Evolutionary conservation across 2,888 invertebrate species (phyloP).

Genomic region (Trichopria drosophilae): DNA sequence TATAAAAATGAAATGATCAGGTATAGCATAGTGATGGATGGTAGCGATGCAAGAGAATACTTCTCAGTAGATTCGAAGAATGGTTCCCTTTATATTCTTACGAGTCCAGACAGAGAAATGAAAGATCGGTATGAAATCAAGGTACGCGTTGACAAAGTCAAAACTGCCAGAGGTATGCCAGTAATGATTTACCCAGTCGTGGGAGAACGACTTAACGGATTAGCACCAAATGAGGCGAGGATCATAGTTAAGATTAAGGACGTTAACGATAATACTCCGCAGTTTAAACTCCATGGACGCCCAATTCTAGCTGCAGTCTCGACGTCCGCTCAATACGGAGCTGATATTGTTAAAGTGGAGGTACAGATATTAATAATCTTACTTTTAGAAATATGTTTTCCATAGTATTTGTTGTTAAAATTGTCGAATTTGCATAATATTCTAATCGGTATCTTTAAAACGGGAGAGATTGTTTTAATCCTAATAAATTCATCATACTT

Average conservation of each 20-base stretch:
- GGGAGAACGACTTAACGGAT: conserved; percentile 71
- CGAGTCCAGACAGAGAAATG: conserved; percentile 75
- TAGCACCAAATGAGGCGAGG: conserved; percentile 76
- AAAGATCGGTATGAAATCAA: conserved; percentile 68
- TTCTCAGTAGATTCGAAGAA: conserved; percentile 78
- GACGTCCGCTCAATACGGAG: conserved; percentile 78
- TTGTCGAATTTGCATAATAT: no score
- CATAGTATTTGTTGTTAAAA: not conserved
- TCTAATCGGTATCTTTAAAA: no score
- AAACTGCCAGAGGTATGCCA: conserved; percentile 70
- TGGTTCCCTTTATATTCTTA: conserved; percentile 74
- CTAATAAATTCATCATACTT: not conserved
- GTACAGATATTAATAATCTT: conserved; percentile 57
- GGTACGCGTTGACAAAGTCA: conserved; percentile 63
- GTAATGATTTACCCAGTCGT: conserved; percentile 77
- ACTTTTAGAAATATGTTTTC: no score
- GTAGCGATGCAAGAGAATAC: conserved; percentile 63
- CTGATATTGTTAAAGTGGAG: conserved; percentile 75
- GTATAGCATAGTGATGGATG: conserved; percentile 67
- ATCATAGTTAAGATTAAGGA: conserved; percentile 77
- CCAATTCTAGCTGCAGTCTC: conserved; percentile 84
- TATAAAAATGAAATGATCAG: conserved; percentile 67
- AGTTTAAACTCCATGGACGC: conserved; percentile 73
- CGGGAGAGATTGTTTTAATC: not conserved
- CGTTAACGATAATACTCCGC: conserved; percentile 81